Percentiles rank a stretch among this genome's conserved stretches.
phyloP scores from a whole-genome alignment of 1,140 invertebrate species.

The Onthophagus taurus region DNA sequence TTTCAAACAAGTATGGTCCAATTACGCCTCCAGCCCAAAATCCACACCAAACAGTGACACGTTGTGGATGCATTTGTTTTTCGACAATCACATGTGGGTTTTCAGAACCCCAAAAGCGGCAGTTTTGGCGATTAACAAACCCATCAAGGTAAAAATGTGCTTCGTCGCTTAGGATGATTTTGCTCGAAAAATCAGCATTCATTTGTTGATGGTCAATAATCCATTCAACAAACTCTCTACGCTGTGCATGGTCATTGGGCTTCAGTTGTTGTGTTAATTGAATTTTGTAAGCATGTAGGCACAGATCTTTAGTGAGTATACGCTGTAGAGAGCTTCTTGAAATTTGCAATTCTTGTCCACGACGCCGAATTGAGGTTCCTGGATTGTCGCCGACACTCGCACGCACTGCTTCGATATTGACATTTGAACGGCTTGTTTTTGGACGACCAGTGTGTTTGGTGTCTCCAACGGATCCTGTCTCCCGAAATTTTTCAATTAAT shows the following conservation, averaged over 20 bases:
- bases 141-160: constrained; percentile 34
- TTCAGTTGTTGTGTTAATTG: constrained; percentile 22
- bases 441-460: constrained; percentile 14
- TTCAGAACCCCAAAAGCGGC: constrained; percentile 25
- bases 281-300: constrained; percentile 23
- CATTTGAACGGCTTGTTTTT: constrained; percentile 16
- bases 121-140: constrained; percentile 36
- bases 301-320: constrained; percentile 20
- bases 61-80: constrained; percentile 2
- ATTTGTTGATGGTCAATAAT: constrained; percentile 18
- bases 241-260: constrained; percentile 20
- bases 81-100: constrained; percentile 1
- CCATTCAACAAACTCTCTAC: constrained; percentile 17
- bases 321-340: constrained; percentile 25
- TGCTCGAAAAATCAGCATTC: constrained; percentile 10
- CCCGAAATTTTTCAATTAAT: constrained; percentile 24
- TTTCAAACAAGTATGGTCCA: too few species aligned
- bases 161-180: constrained; percentile 32
- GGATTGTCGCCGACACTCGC: constrained; percentile 25
- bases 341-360: constrained; percentile 23
- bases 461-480: constrained; percentile 16
- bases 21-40: constrained; percentile 31
- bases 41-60: constrained; percentile 6
- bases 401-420: constrained; percentile 22
- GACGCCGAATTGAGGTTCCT: constrained; percentile 26